Percentiles rank a stretch among this genome's conserved stretches.
Evolutionary conservation across 2,888 invertebrate species (phyloP).

Genomic region (Oasisia sp.): DNA sequence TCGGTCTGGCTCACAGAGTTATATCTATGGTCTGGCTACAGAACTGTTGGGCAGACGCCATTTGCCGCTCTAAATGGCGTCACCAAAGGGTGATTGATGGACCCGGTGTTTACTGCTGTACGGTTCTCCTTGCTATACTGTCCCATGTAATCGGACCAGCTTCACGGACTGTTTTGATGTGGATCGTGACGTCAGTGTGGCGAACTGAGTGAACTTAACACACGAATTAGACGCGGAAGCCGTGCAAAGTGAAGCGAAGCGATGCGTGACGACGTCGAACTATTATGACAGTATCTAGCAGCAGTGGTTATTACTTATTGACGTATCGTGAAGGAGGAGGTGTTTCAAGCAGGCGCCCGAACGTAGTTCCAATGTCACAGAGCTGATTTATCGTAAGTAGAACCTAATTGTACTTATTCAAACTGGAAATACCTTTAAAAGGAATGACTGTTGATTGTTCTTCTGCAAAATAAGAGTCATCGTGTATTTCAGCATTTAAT

Average conservation of each 20-base stretch:
- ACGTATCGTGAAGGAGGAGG: neutral
- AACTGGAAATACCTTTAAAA: neutral
- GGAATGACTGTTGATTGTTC: neutral
- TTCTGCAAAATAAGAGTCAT: neutral
- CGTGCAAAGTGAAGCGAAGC: neutral
- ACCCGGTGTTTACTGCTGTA: no score
- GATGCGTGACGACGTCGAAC: neutral
- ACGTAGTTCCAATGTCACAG: neutral
- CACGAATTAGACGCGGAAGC: neutral
- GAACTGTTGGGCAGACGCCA: no score
- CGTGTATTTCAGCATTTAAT: no score
- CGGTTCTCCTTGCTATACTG: neutral
- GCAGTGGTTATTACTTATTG: neutral
- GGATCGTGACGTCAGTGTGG: no score
- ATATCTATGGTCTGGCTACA: no score
- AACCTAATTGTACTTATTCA: neutral
- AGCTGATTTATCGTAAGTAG: neutral
- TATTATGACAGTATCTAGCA: neutral
- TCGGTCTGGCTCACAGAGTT: no score
- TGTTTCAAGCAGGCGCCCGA: neutral
- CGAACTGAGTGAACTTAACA: neutral
- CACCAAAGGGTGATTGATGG: no score
- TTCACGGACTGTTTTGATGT: neutral
- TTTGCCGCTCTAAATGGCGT: no score
- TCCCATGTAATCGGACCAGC: neutral